Percentiles rank a stretch among this genome's conserved stretches.
Evolutionary conservation across 2,113 vertebrate species (phyloP).

Genomic region (Pygoscelis antarcticus): DNA sequence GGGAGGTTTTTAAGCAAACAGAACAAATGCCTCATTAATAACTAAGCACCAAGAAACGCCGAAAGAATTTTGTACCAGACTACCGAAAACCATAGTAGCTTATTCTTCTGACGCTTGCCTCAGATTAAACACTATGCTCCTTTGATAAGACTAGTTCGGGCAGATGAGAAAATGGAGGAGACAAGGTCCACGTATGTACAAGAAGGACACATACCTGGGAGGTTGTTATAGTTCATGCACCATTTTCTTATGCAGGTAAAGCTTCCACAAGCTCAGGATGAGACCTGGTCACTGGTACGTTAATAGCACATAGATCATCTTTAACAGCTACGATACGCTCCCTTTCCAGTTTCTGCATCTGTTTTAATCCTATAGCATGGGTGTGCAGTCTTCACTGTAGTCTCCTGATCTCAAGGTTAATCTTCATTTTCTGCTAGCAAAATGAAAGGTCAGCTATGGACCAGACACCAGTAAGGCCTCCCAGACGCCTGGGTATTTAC

Average conservation of each 20-base stretch:
- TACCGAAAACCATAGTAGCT: not conserved
- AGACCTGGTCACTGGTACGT: not conserved
- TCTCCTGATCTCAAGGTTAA: not conserved
- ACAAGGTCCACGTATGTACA: not conserved
- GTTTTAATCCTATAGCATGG: not conserved
- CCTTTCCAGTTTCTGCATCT: not conserved
- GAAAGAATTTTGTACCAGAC: slow-evolving; percentile 29
- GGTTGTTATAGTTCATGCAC: rapidly evolving
- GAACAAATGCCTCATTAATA: slow-evolving; percentile 60
- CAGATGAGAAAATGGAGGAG: not conserved
- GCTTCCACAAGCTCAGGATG: not conserved
- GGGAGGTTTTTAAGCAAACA: slow-evolving; percentile 24
- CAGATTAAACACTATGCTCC: not conserved
- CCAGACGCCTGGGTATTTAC: not conserved
- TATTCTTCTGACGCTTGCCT: not conserved
- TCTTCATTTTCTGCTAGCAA: not conserved
- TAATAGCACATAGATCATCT: not conserved
- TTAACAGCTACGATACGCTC: not conserved
- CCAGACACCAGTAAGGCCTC: not conserved
- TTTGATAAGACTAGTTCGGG: not conserved
- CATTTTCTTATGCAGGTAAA: not conserved
- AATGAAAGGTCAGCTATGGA: not conserved
- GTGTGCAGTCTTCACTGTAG: not conserved
- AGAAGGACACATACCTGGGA: not conserved
- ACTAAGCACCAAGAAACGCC: slow-evolving; percentile 33